Evolutionary conservation across 2,888 invertebrate genomes (phyloP).

Genomic region (Steromphala cineraria): DNA sequence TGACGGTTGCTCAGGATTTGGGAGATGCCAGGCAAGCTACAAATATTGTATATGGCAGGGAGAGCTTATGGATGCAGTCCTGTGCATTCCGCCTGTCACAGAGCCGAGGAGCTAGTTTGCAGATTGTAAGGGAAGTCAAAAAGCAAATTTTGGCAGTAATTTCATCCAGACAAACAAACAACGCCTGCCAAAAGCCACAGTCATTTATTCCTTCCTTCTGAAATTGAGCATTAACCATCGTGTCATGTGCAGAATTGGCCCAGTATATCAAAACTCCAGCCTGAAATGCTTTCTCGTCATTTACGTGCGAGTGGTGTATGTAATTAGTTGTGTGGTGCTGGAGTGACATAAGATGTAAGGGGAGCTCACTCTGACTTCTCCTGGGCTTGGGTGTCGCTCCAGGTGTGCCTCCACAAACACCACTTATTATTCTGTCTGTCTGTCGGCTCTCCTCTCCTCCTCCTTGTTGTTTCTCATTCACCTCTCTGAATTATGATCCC

Average conservation of each 20-base stretch:
- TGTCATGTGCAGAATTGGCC: slow-evolving; percentile 14
- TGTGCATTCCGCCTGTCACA: slow-evolving; percentile 16
- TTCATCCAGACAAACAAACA: slow-evolving; percentile 19
- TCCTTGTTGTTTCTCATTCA: background rate
- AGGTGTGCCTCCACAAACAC: slow-evolving; percentile 12
- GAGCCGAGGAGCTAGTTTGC: background rate
- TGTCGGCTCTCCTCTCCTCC: background rate
- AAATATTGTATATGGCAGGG: slow-evolving; percentile 10
- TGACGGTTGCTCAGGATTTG: background rate
- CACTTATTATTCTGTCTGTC: slow-evolving; percentile 1
- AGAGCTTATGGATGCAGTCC: slow-evolving; percentile 9
- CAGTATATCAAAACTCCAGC: slow-evolving; percentile 10
- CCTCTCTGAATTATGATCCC: background rate
- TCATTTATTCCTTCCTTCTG: slow-evolving; percentile 1
- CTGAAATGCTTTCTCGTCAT: slow-evolving; percentile 7
- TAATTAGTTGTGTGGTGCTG: slow-evolving; percentile 6
- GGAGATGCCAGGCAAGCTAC: background rate
- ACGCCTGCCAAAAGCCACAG: background rate
- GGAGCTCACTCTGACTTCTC: background rate
- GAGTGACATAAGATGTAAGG: slow-evolving; percentile 3
- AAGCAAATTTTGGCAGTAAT: slow-evolving; percentile 21
- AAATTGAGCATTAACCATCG: slow-evolving; percentile 23
- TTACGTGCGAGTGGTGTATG: background rate
- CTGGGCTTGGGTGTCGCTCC: background rate
- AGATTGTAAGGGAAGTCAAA: slow-evolving; percentile 18